These are phyloP conservation scores for Metalampra italica DNA, from an alignment of 2,888 invertebrate genomes.

Conservation along the genomic window DNA sequence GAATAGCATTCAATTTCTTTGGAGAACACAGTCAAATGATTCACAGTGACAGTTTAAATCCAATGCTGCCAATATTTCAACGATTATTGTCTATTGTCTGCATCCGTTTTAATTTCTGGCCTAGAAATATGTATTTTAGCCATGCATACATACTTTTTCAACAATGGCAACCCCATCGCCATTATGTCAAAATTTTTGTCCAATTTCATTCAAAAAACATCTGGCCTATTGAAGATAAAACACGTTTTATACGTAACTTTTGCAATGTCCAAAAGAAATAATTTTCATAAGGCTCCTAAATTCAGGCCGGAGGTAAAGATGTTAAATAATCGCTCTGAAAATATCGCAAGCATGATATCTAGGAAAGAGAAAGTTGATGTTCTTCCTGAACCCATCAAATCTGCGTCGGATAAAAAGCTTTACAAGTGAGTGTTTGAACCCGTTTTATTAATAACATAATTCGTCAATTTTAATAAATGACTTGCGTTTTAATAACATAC, in stretches of 20 bases:
- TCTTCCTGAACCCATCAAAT: conserved; percentile 82
- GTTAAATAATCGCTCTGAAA: conserved; percentile 36
- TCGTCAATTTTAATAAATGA: not conserved
- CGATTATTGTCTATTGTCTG: not conserved
- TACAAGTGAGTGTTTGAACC: conserved; percentile 81
- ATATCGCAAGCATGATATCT: conserved; percentile 31
- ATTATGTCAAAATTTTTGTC: conserved; percentile 72
- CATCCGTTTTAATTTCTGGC: no score
- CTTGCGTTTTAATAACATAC: no score
- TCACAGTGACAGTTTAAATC: no score
- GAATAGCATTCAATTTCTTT: no score
- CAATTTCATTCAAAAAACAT: conserved; percentile 66
- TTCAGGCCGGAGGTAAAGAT: conserved; percentile 63
- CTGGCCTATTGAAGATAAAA: conserved; percentile 43
- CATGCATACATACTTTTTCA: no score
- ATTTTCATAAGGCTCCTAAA: conserved; percentile 54
- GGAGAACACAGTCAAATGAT: no score
- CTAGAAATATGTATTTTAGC: no score
- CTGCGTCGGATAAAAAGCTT: conserved; percentile 86
- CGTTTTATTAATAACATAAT: not conserved
- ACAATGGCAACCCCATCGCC: conserved; percentile 34
- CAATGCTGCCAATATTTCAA: not conserved
- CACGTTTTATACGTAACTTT: conserved; percentile 34
- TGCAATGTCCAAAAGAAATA: conserved; percentile 64
- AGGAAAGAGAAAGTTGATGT: conserved; percentile 63